Conservation (phyloP, 2,888 invertebrate species). For the Arctia plantaginis region DNA sequence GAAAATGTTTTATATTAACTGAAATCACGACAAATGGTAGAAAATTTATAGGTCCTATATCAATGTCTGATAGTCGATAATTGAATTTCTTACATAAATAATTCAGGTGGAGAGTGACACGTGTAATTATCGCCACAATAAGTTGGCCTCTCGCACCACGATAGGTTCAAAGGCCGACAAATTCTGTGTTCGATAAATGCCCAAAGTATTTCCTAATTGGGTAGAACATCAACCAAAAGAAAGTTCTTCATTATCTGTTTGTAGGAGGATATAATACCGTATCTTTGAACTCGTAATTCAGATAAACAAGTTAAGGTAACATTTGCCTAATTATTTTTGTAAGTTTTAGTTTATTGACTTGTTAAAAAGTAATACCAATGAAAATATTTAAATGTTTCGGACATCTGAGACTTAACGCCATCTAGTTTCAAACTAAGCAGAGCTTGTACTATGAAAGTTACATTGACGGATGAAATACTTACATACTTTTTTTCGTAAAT, state of each 20-base stretch:
- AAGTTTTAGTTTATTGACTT: too few relatives aligned
- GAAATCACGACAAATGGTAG: neutral
- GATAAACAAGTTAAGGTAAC: too few relatives aligned
- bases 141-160: conserved; percentile 10
- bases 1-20: neutral
- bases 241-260: conserved; percentile 6
- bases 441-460: too few relatives aligned
- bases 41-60: neutral
- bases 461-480: too few relatives aligned
- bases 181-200: conserved; percentile 7
- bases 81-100: neutral
- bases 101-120: neutral
- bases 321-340: too few relatives aligned
- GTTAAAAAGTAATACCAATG: too few relatives aligned
- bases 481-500: too few relatives aligned
- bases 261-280: neutral
- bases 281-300: too few relatives aligned
- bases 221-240: conserved; percentile 11
- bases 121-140: neutral
- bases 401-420: too few relatives aligned
- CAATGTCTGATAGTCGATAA: neutral
- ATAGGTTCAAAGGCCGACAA: conserved; percentile 8
- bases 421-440: too few relatives aligned
- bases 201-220: conserved; percentile 17
- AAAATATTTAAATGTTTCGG: too few relatives aligned